Evolutionary conservation across 2,113 vertebrate genomes (phyloP).

Genomic region (Strix uralensis): DNA sequence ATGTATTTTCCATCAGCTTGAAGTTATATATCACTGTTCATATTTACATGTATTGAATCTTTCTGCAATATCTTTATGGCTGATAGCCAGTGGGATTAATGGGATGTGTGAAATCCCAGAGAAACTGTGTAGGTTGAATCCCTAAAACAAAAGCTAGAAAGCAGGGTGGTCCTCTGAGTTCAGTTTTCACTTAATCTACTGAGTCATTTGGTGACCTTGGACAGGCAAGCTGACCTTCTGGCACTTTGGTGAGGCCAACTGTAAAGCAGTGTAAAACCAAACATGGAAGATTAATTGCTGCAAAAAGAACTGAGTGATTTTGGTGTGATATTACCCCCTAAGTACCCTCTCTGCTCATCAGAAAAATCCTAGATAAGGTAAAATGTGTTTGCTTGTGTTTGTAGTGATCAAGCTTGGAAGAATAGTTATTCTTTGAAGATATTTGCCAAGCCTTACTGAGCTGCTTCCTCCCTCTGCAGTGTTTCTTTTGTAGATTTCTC

Average conservation of each 20-base stretch:
- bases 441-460: slow-evolving; percentile 45
- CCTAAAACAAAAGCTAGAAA: background rate
- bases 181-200: slow-evolving; percentile 12
- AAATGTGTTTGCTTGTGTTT: background rate
- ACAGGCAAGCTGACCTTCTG: slow-evolving; percentile 4
- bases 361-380: background rate
- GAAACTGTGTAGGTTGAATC: background rate
- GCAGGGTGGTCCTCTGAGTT: slow-evolving; percentile 11
- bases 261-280: background rate
- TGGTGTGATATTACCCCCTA: background rate
- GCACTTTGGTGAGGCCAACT: background rate
- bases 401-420: background rate
- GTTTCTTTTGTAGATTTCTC: slow-evolving; percentile 19
- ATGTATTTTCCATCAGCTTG: slow-evolving; percentile 56
- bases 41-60: background rate
- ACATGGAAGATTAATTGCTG: background rate
- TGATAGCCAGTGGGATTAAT: background rate
- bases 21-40: slow-evolving; percentile 17
- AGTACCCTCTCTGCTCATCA: background rate
- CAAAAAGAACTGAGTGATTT: background rate
- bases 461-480: background rate
- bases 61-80: slow-evolving; percentile 8
- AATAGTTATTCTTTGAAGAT: slow-evolving; percentile 11
- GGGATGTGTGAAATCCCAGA: background rate
- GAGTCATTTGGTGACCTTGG: slow-evolving; percentile 29